A percentile compares a stretch with the other conserved stretches of the same genome.
phyloP scores from a whole-genome alignment of 2,888 invertebrate species.

The Lasioglossum vierecki region DNA sequence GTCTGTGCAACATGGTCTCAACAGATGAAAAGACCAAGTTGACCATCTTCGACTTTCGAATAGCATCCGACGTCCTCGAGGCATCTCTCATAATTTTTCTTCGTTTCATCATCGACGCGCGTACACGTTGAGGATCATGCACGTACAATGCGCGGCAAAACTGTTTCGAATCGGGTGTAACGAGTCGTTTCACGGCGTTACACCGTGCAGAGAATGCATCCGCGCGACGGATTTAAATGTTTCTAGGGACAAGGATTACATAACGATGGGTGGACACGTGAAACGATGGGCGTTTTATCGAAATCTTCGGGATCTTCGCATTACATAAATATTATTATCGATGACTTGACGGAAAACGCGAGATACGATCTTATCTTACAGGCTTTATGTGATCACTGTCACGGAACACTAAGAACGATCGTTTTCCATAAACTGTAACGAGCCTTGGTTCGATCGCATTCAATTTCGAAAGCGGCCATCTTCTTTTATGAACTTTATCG shows the following conservation, averaged over 20 bases:
- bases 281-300: slow-evolving; percentile 6
- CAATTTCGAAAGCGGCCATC: background rate
- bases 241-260: background rate
- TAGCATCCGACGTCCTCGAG: background rate
- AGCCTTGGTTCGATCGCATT: background rate
- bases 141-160: background rate
- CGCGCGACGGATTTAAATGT: background rate
- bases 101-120: slow-evolving; percentile 8
- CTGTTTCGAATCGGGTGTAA: slow-evolving; percentile 36
- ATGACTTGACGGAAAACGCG: slow-evolving; percentile 3
- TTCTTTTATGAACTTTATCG: background rate
- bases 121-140: background rate
- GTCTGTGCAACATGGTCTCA: background rate
- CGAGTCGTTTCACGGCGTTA: background rate
- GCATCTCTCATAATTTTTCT: background rate
- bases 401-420: background rate
- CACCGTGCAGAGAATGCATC: slow-evolving; percentile 6
- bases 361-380: slow-evolving; percentile 37
- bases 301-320: background rate
- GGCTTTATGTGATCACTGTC: background rate
- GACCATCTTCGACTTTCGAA: background rate
- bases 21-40: background rate
- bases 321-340: slow-evolving; percentile 32
- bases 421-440: background rate
- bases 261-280: background rate